Percentiles rank a stretch among this genome's conserved stretches.
Evolutionary conservation across 2,888 invertebrate genomes (phyloP).

Genomic region (Ormyrus rosae): DNA sequence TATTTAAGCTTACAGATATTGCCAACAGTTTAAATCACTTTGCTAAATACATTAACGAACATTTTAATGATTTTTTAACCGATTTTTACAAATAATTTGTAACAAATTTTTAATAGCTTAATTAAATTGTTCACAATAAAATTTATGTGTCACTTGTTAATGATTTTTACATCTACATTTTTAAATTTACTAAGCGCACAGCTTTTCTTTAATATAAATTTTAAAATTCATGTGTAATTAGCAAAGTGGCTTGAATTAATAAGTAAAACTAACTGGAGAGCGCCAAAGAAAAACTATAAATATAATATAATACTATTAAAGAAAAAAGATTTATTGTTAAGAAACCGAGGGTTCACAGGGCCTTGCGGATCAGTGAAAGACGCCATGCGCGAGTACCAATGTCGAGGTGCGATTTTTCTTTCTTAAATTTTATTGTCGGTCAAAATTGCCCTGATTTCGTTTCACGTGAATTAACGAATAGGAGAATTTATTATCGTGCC

Average conservation of each 20-base stretch:
- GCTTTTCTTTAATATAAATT: background rate
- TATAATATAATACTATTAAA: constrained; percentile 50
- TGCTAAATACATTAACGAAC: constrained; percentile 26
- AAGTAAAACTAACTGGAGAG: constrained; percentile 18
- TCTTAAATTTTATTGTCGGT: background rate
- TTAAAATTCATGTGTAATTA: constrained; percentile 24
- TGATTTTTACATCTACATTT: background rate
- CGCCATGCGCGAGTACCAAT: constrained; percentile 58
- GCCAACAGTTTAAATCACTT: constrained; percentile 43
- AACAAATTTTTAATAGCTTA: constrained; percentile 11
- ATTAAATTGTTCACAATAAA: background rate
- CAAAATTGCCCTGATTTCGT: constrained; percentile 12
- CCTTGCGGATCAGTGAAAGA: constrained; percentile 68
- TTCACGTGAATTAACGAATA: background rate
- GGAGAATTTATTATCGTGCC: constrained; percentile 9
- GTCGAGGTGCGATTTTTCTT: constrained; percentile 17
- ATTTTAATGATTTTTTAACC: constrained; percentile 11
- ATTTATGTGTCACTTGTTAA: too few relatives aligned
- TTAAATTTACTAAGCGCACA: background rate
- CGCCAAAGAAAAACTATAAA: constrained; percentile 59
- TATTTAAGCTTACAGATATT: constrained; percentile 29
- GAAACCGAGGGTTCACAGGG: constrained; percentile 58
- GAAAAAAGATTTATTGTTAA: constrained; percentile 31
- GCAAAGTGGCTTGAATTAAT: constrained; percentile 31
- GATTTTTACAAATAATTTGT: constrained; percentile 7